Percentiles rank a stretch among this genome's conserved stretches.
These are phyloP conservation scores for Dasyprocta punctata DNA, from an alignment of 2,113 vertebrate genomes.

Conservation along the genomic window DNA sequence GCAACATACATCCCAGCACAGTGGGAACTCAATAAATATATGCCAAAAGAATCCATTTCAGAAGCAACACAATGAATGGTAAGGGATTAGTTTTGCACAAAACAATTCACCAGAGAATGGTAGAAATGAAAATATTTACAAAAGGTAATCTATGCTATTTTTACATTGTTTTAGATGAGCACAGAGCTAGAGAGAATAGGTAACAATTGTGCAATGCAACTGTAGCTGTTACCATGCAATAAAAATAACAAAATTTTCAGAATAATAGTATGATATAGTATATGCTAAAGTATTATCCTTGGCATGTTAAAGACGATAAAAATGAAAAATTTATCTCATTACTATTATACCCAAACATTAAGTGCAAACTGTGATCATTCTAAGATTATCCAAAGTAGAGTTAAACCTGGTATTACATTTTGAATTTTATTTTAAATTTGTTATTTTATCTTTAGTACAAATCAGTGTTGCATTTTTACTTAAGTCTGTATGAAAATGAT, in stretches of 20 bases:
- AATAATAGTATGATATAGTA: not conserved
- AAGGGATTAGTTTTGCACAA: not conserved
- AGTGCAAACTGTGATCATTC: not conserved
- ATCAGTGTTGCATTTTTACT: not conserved
- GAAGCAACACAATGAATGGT: not conserved
- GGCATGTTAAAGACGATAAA: not conserved
- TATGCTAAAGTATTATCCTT: not conserved
- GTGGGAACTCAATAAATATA: not conserved
- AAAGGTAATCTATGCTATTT: not conserved
- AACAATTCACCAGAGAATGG: slow-evolving; percentile 16
- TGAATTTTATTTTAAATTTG: slow-evolving; percentile 2
- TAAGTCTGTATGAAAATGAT: not conserved
- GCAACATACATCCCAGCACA: not conserved
- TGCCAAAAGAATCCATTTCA: not conserved
- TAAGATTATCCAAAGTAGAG: not conserved
- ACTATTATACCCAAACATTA: not conserved
- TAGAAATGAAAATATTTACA: not conserved
- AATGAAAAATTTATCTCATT: not conserved
- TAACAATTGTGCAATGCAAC: not conserved
- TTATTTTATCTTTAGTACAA: slow-evolving; percentile 12
- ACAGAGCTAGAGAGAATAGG: not conserved
- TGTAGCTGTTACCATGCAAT: not conserved
- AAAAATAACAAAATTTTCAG: not conserved
- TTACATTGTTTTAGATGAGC: not conserved
- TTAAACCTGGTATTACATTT: not conserved